Conservation (phyloP, 1,140 invertebrate species). For the Bombus turneri region DNA sequence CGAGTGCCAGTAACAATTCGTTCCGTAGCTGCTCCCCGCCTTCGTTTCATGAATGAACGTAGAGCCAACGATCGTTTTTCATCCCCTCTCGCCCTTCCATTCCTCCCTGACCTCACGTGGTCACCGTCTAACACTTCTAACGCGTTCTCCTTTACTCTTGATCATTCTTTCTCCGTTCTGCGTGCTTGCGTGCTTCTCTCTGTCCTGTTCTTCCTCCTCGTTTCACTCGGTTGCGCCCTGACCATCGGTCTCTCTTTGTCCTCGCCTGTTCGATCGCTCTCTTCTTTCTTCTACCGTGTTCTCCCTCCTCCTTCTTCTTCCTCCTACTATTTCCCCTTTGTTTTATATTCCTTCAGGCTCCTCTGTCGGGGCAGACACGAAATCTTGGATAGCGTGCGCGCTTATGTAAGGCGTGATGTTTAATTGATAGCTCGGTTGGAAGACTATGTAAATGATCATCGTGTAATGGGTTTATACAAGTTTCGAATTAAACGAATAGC, state of each 20-base stretch:
- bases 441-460: conserved; percentile 7
- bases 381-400: conserved; percentile 1
- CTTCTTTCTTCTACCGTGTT: background rate
- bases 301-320: conserved; percentile 14
- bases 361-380: background rate
- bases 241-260: background rate
- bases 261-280: background rate
- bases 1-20: conserved; percentile 67
- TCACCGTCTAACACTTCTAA: conserved; percentile 45
- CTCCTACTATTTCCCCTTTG: background rate
- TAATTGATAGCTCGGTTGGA: background rate
- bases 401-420: conserved; percentile 18
- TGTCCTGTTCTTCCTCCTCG: conserved; percentile 24
- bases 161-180: conserved; percentile 29
- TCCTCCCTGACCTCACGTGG: conserved; percentile 23
- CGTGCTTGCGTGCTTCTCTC: background rate
- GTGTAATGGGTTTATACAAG: background rate
- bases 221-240: background rate
- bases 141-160: conserved; percentile 9
- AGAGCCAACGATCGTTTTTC: conserved; percentile 56
- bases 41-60: conserved; percentile 75
- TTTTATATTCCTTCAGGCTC: conserved; percentile 1
- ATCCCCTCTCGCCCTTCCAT: background rate
- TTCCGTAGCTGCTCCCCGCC: conserved; percentile 59
- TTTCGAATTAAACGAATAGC: background rate